These are phyloP conservation scores for Drosophila rellima DNA, from an alignment of 2,888 invertebrate species.

Conservation along the genomic window DNA sequence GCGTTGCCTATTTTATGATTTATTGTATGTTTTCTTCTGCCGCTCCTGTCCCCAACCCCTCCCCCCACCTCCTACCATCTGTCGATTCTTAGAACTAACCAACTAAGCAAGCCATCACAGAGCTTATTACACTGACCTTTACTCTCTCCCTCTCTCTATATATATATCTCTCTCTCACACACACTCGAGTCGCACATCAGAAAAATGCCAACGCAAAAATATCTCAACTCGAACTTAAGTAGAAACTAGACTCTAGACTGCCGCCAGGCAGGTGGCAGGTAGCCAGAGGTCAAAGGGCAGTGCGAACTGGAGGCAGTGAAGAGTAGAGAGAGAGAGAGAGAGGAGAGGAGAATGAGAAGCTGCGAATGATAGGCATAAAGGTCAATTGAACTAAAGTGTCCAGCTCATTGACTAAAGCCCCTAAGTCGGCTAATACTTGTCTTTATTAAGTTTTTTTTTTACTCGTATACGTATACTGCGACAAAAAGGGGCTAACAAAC, in stretches of 20 bases:
- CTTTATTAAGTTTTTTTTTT: constrained; percentile 46
- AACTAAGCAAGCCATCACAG: constrained; percentile 36
- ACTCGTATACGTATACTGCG: not conserved
- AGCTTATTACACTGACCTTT: constrained; percentile 74
- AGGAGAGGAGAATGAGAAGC: not conserved
- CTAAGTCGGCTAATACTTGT: constrained; percentile 44
- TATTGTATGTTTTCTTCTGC: constrained; percentile 69
- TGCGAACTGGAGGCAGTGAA: too few species aligned
- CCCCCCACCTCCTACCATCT: not conserved
- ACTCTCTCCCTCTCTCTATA: constrained; percentile 31
- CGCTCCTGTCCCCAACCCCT: constrained; percentile 5
- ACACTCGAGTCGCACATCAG: constrained; percentile 9
- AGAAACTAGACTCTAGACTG: constrained; percentile 14
- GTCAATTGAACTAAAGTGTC: constrained; percentile 38
- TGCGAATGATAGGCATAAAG: not conserved
- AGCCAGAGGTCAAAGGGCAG: not conserved
- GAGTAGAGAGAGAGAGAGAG: not conserved
- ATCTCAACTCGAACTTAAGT: constrained; percentile 28
- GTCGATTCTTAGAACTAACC: constrained; percentile 34
- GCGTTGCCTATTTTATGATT: constrained; percentile 77
- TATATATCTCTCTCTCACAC: constrained; percentile 9
- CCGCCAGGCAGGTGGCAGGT: constrained; percentile 1
- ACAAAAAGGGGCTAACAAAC: not conserved
- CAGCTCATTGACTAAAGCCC: constrained; percentile 55
- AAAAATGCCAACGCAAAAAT: constrained; percentile 43